These are phyloP conservation scores for Drosophila leonis DNA, from an alignment of 2,888 invertebrate species.

Conservation along the genomic window DNA sequence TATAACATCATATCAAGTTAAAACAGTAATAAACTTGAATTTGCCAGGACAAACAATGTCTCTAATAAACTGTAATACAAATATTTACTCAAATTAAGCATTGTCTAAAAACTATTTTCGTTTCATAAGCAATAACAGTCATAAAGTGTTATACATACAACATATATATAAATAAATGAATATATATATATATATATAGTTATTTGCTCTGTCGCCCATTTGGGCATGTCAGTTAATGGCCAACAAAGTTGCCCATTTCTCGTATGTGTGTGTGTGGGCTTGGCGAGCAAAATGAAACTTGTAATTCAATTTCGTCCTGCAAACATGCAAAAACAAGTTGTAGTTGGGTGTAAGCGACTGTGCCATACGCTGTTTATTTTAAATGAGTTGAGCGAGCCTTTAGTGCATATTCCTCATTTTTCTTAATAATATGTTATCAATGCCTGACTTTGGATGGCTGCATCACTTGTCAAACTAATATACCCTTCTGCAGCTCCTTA, in stretches of 20 bases:
- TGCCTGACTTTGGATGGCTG: not conserved
- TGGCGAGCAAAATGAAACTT: conserved; percentile 32
- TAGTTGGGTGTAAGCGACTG: not conserved
- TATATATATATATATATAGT: not conserved
- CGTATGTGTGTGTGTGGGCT: conserved; percentile 29
- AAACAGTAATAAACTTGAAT: not conserved
- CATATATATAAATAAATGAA: not conserved
- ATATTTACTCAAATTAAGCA: not conserved
- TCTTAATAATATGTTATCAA: no score
- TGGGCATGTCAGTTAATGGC: conserved; percentile 46
- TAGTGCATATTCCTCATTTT: not conserved
- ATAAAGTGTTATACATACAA: conserved; percentile 5
- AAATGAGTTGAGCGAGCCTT: not conserved
- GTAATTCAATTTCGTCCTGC: conserved; percentile 67
- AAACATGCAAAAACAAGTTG: conserved; percentile 25
- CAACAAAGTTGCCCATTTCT: conserved; percentile 35
- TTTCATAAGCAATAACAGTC: conserved; percentile 3
- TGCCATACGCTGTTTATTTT: not conserved
- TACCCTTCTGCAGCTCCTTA: fast-evolving
- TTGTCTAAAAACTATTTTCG: conserved; percentile 12
- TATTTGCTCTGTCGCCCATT: conserved; percentile 34
- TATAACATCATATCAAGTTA: not conserved
- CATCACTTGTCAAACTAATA: not conserved
- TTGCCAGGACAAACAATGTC: not conserved
- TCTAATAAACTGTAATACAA: conserved; percentile 16